Percentiles rank a stretch among this genome's conserved stretches.
Conservation (phyloP, 2,797 vertebrate genomes). For the Apodemus agrarius region DNA sequence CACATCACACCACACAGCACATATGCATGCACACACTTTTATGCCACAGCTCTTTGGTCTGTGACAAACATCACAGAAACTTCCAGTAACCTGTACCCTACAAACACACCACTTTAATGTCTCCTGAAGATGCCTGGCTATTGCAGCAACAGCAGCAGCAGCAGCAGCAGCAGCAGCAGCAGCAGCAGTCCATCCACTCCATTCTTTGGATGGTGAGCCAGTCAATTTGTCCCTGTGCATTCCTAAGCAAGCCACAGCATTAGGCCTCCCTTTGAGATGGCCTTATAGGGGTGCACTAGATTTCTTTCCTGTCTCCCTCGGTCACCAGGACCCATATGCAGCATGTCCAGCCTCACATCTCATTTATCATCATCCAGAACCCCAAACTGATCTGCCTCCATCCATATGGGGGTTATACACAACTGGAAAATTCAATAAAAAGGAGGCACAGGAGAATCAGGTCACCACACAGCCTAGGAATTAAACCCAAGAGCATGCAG, state of each 20-base stretch:
- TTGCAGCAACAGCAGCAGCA: background rate
- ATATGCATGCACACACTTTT: background rate
- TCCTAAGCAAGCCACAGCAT: conserved; percentile 68
- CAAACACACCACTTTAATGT: conserved; percentile 75
- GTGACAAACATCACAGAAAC: conserved; percentile 69
- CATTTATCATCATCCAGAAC: background rate
- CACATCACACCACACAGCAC: background rate
- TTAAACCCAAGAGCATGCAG: background rate
- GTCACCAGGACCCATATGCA: background rate
- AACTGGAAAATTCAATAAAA: background rate
- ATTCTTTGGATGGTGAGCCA: conserved; percentile 32
- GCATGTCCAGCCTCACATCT: background rate
- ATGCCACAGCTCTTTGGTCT: conserved; percentile 52
- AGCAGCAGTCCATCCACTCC: conserved; percentile 54
- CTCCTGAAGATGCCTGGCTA: conserved; percentile 60
- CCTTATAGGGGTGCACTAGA: conserved; percentile 14
- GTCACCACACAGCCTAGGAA: background rate
- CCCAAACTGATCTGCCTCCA: background rate
- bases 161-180: conserved; percentile 1
- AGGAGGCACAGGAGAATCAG: background rate
- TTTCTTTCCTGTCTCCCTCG: background rate
- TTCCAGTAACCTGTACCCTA: conserved; percentile 49
- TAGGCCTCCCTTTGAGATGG: background rate
- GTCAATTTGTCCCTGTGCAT: background rate
- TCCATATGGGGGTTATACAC: background rate